A percentile compares a stretch with the other conserved stretches of the same genome.
Conservation (phyloP, 2,888 invertebrate species). For the Temnothorax ravouxi region DNA sequence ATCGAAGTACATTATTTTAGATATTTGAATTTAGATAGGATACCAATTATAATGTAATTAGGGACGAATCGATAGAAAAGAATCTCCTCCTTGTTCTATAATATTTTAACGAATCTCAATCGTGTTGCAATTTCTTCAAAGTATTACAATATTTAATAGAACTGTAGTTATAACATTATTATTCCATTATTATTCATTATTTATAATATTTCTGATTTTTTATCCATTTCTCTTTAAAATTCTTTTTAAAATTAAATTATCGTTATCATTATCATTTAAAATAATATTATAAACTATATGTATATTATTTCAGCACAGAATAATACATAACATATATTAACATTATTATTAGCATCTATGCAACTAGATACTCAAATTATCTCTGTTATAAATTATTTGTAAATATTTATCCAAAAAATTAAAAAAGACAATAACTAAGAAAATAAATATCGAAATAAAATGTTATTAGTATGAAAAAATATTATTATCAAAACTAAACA, state of each 20-base stretch:
- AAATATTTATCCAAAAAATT: constrained; percentile 1
- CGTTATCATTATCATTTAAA: not conserved
- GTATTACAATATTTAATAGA: constrained; percentile 1
- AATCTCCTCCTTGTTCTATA: constrained; percentile 54
- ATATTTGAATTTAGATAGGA: constrained; percentile 58
- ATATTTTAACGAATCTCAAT: constrained; percentile 16
- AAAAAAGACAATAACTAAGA: constrained; percentile 30
- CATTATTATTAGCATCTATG: not conserved
- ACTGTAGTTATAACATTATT: constrained; percentile 3
- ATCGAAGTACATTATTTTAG: constrained; percentile 61
- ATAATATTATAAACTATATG: not conserved
- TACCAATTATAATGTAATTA: constrained; percentile 44
- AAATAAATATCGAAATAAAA: not conserved
- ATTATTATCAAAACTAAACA: not conserved
- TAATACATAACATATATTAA: constrained; percentile 1
- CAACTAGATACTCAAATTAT: not conserved
- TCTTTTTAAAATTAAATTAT: constrained; percentile 10
- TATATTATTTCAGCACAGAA: not conserved
- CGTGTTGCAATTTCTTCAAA: not conserved
- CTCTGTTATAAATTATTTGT: not conserved
- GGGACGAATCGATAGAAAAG: constrained; percentile 28
- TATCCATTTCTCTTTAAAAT: not conserved
- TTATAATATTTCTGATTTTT: not conserved
- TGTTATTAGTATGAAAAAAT: not conserved
- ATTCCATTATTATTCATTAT: not conserved